Percentiles rank a stretch among this genome's conserved stretches.
phyloP scores from a whole-genome alignment of 2,113 vertebrate genomes.

The Serinus canaria region DNA sequence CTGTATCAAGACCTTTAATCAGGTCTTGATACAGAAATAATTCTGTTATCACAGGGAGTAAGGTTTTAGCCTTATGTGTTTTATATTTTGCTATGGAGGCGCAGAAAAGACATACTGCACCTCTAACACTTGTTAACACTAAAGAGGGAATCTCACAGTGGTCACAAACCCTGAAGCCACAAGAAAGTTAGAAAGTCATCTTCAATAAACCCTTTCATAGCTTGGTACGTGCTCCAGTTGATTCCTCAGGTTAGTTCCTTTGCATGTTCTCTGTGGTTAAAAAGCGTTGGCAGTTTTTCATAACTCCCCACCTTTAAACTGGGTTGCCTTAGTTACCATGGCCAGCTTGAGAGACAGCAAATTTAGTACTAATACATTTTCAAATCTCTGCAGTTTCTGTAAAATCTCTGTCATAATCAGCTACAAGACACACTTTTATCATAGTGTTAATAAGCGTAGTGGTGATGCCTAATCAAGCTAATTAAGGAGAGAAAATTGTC shows the following conservation, averaged over 20 bases:
- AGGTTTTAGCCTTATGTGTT: not conserved
- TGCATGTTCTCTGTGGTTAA: not conserved
- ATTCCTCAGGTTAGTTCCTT: not conserved
- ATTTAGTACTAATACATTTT: conserved; percentile 48
- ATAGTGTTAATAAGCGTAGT: not conserved
- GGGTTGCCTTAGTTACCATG: conserved; percentile 56
- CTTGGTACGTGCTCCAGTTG: not conserved
- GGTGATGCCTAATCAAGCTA: not conserved
- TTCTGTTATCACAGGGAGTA: not conserved
- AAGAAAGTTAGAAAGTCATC: not conserved
- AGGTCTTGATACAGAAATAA: not conserved
- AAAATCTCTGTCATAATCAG: not conserved
- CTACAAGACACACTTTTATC: not conserved
- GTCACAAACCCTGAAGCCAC: not conserved
- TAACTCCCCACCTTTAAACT: conserved; percentile 33
- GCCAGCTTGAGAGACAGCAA: conserved; percentile 42
- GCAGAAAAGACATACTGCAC: not conserved
- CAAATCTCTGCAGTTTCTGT: conserved; percentile 27
- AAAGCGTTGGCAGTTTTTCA: conserved; percentile 34
- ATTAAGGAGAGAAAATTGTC: not conserved
- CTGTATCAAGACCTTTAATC: not conserved
- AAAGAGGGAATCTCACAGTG: not conserved
- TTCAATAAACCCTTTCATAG: not conserved
- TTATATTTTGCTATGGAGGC: not conserved
- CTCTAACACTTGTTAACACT: not conserved